Percentiles rank a stretch among this genome's conserved stretches.
phyloP scores from a whole-genome alignment of 2,888 invertebrate species.

The Pediacus dermestoides region DNA sequence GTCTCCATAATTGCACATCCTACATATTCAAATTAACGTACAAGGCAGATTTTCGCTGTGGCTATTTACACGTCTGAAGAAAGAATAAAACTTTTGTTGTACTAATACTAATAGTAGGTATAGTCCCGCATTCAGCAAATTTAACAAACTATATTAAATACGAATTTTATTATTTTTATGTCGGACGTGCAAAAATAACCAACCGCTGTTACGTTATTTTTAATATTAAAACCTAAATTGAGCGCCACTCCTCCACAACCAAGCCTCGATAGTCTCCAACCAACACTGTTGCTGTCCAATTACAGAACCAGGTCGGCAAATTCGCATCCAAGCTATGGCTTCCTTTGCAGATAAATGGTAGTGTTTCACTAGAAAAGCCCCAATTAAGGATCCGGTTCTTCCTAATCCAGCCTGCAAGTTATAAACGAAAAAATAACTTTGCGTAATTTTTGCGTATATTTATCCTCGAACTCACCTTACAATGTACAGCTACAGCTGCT shows the following conservation, averaged over 20 bases:
- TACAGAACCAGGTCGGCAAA: constrained; percentile 84
- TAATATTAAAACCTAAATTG: constrained; percentile 23
- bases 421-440: constrained; percentile 1
- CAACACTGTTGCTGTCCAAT: constrained; percentile 84
- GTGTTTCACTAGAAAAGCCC: constrained; percentile 83
- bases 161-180: too few species aligned
- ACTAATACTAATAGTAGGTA: not conserved
- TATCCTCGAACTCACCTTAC: constrained; percentile 57
- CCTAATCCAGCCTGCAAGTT: constrained; percentile 76
- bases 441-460: constrained; percentile 4
- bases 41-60: constrained; percentile 1
- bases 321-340: constrained; percentile 83
- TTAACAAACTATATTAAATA: too few species aligned
- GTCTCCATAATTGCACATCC: constrained; percentile 46
- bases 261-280: constrained; percentile 52
- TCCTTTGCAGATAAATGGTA: constrained; percentile 76
- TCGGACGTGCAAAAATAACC: too few species aligned
- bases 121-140: too few species aligned
- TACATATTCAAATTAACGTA: too few species aligned
- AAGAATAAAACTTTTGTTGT: not conserved
- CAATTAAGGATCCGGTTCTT: constrained; percentile 84
- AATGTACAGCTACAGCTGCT: constrained; percentile 85
- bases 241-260: constrained; percentile 55
- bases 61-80: too few species aligned
- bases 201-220: not conserved